phyloP scores from a whole-genome alignment of 2,797 vertebrate species.

The Phaenicophaeus curvirostris region DNA sequence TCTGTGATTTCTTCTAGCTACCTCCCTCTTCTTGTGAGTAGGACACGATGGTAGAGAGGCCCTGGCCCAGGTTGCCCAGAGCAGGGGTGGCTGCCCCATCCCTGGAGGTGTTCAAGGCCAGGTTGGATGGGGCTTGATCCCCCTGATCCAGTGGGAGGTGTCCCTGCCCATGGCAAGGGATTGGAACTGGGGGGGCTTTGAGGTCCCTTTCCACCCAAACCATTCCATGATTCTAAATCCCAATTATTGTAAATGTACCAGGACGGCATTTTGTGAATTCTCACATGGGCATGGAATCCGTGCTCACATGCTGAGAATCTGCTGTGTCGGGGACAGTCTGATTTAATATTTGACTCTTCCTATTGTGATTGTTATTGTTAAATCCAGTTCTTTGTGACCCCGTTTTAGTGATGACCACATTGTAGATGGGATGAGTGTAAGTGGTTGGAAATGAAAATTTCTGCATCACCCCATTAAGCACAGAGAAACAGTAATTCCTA shows the following conservation, averaged over 20 bases:
- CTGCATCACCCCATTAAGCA: not conserved
- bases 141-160: too few species aligned
- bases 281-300: not conserved
- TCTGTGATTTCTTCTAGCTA: not conserved
- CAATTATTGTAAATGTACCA: not conserved
- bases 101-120: too few species aligned
- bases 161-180: too few species aligned
- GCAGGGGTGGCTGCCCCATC: too few species aligned
- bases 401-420: not conserved
- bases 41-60: not conserved
- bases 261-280: not conserved
- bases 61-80: too few species aligned
- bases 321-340: not conserved
- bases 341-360: not conserved
- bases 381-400: not conserved
- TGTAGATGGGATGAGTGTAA: not conserved
- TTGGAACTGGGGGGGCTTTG: too few species aligned
- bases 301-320: not conserved
- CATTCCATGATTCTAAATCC: not conserved
- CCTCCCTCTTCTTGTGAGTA: not conserved
- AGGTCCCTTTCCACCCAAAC: too few species aligned
- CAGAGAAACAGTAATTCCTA: not conserved
- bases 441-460: not conserved
- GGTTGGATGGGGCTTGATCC: too few species aligned
- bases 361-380: not conserved